phyloP scores from a whole-genome alignment of 1,140 invertebrate genomes.

The Dolichoris vasculosae region DNA sequence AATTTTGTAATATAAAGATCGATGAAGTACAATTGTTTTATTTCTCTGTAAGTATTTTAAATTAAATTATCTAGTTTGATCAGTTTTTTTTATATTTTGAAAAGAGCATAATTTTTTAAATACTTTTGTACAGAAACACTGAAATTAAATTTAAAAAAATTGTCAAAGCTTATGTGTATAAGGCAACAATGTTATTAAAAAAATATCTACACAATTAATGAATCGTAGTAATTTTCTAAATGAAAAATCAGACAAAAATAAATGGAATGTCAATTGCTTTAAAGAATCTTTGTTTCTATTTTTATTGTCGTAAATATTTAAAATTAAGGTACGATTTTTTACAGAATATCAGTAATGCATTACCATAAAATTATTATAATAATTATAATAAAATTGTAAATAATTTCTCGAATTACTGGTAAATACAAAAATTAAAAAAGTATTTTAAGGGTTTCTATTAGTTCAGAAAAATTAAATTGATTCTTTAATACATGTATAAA shows the following conservation, averaged over 20 bases:
- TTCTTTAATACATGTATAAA: too few species aligned
- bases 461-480: neutral
- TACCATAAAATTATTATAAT: too few species aligned
- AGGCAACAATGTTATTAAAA: too few species aligned
- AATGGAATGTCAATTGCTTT: slow-evolving; percentile 28
- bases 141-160: too few species aligned
- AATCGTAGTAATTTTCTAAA: neutral
- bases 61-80: slow-evolving; percentile 10
- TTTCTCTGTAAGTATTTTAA: neutral
- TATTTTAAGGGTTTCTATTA: neutral
- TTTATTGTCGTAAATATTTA: neutral
- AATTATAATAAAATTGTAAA: slow-evolving; percentile 19
- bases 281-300: neutral
- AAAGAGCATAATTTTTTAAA: too few species aligned
- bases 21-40: neutral
- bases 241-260: neutral
- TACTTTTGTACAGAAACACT: too few species aligned
- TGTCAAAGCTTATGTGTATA: too few species aligned
- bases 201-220: too few species aligned
- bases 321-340: neutral
- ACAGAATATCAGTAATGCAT: too few species aligned
- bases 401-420: neutral
- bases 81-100: too few species aligned
- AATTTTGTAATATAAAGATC: neutral
- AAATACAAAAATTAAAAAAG: neutral